A percentile compares a stretch with the other conserved stretches of the same genome.
Evolutionary conservation across 2,888 invertebrate species (phyloP).

Genomic region (Leptogaster cylindrica): DNA sequence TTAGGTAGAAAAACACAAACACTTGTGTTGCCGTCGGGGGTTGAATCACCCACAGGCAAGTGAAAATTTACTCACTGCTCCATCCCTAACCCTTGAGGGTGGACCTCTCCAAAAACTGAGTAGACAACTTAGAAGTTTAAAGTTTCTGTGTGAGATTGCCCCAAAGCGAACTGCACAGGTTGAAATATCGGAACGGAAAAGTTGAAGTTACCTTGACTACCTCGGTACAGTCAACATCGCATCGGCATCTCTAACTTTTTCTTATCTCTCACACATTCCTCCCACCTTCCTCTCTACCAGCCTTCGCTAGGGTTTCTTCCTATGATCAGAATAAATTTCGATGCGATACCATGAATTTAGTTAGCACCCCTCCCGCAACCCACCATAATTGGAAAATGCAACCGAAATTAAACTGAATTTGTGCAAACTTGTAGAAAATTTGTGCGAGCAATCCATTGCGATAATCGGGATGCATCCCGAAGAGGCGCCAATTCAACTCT

Average conservation of each 20-base stretch:
- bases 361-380: constrained; percentile 45
- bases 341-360: constrained; percentile 3
- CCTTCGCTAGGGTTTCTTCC: too few relatives aligned
- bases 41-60: constrained; percentile 28
- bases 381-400: constrained; percentile 55
- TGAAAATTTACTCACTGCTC: constrained; percentile 45
- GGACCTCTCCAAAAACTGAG: background rate
- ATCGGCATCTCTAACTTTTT: constrained; percentile 8
- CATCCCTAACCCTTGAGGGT: constrained; percentile 19
- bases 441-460: constrained; percentile 46
- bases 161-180: constrained; percentile 21
- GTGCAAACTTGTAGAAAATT: constrained; percentile 58
- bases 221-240: background rate
- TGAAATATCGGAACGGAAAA: constrained; percentile 1
- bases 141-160: constrained; percentile 39
- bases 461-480: constrained; percentile 16
- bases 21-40: constrained; percentile 44
- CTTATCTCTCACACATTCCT: constrained; percentile 34
- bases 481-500: background rate
- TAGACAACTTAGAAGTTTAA: constrained; percentile 37
- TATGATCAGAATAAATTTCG: too few relatives aligned
- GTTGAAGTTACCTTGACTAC: background rate
- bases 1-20: constrained; percentile 48
- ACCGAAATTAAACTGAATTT: constrained; percentile 57
- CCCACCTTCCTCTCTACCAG: too few relatives aligned